Percentiles rank a stretch among this genome's conserved stretches.
Conservation (phyloP, 2,888 invertebrate species). For the Plebejus anna region DNA sequence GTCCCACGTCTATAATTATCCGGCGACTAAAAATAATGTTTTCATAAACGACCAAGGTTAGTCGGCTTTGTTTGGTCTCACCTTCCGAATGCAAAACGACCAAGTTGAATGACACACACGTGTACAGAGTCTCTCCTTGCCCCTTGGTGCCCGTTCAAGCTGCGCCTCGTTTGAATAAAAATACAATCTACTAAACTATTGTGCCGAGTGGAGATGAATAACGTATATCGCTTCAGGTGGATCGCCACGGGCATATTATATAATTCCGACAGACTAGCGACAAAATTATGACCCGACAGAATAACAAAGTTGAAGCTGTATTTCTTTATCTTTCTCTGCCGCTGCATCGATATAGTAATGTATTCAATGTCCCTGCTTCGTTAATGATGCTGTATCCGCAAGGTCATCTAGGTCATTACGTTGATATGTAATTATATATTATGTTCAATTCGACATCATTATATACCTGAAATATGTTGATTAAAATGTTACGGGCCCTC, state of each 20-base stretch:
- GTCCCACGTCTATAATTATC: neutral
- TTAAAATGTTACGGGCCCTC: neutral
- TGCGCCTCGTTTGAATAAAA: constrained; percentile 48
- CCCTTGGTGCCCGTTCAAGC: constrained; percentile 39
- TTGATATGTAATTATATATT: neutral
- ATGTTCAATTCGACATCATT: neutral
- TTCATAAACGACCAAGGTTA: constrained; percentile 27
- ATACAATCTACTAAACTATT: constrained; percentile 44
- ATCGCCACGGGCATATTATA: constrained; percentile 27
- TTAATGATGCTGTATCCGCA: neutral
- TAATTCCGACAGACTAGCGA: constrained; percentile 1
- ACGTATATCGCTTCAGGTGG: constrained; percentile 32
- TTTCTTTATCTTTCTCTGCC: neutral
- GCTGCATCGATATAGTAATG: too few species aligned
- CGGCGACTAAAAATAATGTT: constrained; percentile 13
- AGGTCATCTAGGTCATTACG: neutral
- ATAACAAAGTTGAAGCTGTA: constrained; percentile 9
- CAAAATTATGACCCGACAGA: constrained; percentile 6
- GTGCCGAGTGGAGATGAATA: constrained; percentile 36
- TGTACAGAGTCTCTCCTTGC: constrained; percentile 43
- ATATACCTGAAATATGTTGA: neutral
- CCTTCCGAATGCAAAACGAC: constrained; percentile 38
- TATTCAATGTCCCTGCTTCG: too few species aligned
- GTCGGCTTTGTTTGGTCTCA: constrained; percentile 35
- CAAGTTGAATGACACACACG: constrained; percentile 46